phyloP scores from a whole-genome alignment of 2,797 vertebrate species.

The Syngnathus acus region DNA sequence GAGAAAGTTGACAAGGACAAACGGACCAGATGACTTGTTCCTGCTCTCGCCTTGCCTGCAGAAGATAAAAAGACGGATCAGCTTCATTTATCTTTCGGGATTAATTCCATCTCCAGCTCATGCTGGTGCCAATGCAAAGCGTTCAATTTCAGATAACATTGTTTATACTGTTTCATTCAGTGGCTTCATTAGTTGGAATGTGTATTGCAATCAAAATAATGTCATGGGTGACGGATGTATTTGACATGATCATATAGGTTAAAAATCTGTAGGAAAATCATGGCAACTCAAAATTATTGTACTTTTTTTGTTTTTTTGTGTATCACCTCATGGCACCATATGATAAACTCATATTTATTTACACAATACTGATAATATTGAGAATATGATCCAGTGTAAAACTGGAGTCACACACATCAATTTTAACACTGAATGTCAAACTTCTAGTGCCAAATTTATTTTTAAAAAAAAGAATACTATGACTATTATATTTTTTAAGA shows the following conservation, averaged over 20 bases:
- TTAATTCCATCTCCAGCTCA: constrained; percentile 58
- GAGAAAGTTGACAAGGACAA: constrained; percentile 62
- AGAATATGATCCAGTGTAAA: too few relatives aligned
- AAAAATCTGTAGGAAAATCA: neutral
- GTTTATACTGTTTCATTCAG: constrained; percentile 52
- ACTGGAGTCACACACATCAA: too few relatives aligned
- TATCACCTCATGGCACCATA: neutral
- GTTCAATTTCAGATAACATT: constrained; percentile 73
- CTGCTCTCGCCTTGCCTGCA: constrained; percentile 44
- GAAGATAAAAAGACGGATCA: constrained; percentile 72
- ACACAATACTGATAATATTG: neutral
- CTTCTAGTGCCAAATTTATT: too few relatives aligned
- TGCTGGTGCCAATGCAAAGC: constrained; percentile 43
- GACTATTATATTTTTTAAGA: too few relatives aligned
- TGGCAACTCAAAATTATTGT: constrained; percentile 7
- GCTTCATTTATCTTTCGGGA: constrained; percentile 67
- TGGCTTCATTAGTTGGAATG: constrained; percentile 29
- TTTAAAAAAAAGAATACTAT: neutral
- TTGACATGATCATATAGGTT: neutral
- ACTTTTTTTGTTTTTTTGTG: neutral
- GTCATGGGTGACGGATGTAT: constrained; percentile 25
- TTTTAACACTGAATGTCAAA: too few relatives aligned
- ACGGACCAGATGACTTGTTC: constrained; percentile 47
- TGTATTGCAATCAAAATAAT: constrained; percentile 37
- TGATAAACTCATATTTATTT: neutral